A percentile compares a stretch with the other conserved stretches of the same genome.
These are phyloP conservation scores for Schizothorax lantsangensis DNA, from an alignment of 2,797 vertebrate species.

Conservation along the genomic window DNA sequence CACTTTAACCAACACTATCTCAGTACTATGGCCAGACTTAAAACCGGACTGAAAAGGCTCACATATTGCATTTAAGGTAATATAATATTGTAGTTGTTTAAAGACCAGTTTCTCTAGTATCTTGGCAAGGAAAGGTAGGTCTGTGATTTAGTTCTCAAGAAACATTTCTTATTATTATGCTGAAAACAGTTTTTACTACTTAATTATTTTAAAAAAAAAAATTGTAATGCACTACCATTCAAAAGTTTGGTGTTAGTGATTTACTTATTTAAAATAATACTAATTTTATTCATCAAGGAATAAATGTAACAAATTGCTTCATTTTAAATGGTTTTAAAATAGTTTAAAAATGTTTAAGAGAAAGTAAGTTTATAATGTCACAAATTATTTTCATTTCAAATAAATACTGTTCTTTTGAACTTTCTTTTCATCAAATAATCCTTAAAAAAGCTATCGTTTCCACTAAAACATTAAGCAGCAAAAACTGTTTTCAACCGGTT, in stretches of 20 bases:
- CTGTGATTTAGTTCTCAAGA: neutral
- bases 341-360: neutral
- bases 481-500: neutral
- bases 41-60: no score
- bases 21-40: no score
- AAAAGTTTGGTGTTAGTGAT: neutral
- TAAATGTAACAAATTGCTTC: neutral
- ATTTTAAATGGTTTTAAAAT: no score
- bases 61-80: no score
- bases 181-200: neutral
- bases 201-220: no score
- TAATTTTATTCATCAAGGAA: neutral
- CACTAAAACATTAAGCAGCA: neutral
- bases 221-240: neutral
- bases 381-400: neutral
- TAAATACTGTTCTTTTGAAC: neutral
- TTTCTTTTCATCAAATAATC: neutral
- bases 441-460: neutral
- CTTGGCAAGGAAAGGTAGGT: no score
- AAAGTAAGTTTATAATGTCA: neutral
- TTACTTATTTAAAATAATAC: neutral
- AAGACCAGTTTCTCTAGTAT: no score
- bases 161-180: neutral
- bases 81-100: no score
- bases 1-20: no score